Evolutionary conservation across 2,797 vertebrate genomes (phyloP), one percentile per base, ranked within the genome.

Genomic region (Chelmon rostratus): DNA sequence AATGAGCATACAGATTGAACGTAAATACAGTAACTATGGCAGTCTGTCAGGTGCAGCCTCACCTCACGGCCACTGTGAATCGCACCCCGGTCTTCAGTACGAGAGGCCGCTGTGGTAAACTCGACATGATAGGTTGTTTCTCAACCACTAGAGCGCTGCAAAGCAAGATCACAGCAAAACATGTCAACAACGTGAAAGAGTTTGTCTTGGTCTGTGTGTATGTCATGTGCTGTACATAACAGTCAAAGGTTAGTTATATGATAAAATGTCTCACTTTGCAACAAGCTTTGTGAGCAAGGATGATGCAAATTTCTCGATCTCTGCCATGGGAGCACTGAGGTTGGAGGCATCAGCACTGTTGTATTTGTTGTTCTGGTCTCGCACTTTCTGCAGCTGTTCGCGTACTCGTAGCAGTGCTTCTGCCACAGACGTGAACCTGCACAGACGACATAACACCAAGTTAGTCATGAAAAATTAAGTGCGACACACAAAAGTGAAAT

Each of bases 1-100:
- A 37, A 37, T 37, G 8, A 37, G 28, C 28, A 28, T 28, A 28
- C 28, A 28, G 28, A 28, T 28, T 28, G 28, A 28, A 28, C 28
- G 28, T 28, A 28, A 28, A 28, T 28, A 28, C 28, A 28, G 28
- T 2, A 28, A 28, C 28, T 28, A 28, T 31, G 28, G 28, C 28
- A 28, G 28, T 28, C 28, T 31, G 28, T 8, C 13, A 13, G 40
- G 8, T 5, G 23, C 28, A 1, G 12, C 6, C 64, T 78, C 68
- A 99, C 98, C 97, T 97, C 73, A 98, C 82, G 65, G 96, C 96
- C 49, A 96, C 95, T 0, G 95, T 95, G 76, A 99, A 98, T 21
- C 95, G 95, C 7, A 96, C 95, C 4, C 93, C 90, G 0, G 96
- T 98, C 92, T 98, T 99, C 57, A 99, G 81, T 35, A 99, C 94